These are phyloP conservation scores for Hypomecis atomaria DNA, from an alignment of 2,888 invertebrate species.

Conservation along the genomic window DNA sequence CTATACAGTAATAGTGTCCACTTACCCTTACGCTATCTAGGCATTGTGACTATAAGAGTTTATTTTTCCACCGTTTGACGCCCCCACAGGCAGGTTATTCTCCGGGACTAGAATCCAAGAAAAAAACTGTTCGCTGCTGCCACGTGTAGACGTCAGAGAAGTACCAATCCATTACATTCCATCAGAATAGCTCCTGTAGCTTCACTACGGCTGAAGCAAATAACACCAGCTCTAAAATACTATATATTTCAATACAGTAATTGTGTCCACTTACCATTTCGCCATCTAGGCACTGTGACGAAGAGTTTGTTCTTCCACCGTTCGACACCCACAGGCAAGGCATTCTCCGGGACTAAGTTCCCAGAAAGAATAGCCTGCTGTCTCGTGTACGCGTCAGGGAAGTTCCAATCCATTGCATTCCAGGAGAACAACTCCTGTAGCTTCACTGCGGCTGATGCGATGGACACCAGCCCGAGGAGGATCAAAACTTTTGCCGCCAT, in stretches of 20 bases:
- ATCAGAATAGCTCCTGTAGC: conserved; percentile 89
- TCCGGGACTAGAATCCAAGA: conserved; percentile 89
- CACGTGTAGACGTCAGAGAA: conserved; percentile 87
- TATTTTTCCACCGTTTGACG: conserved; percentile 91
- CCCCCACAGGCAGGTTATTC: conserved; percentile 93
- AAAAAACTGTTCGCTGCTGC: conserved; percentile 85
- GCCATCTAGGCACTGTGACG: conserved; percentile 92
- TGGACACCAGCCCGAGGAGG: conserved; percentile 58
- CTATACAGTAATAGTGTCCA: background rate
- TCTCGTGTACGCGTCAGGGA: conserved; percentile 86
- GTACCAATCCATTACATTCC: conserved; percentile 91
- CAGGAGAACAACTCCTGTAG: conserved; percentile 90
- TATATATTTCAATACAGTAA: too few species aligned
- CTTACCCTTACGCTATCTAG: conserved; percentile 91
- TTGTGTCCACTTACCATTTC: conserved; percentile 83
- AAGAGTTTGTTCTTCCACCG: conserved; percentile 92
- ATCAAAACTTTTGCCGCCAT: conserved; percentile 55
- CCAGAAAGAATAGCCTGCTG: conserved; percentile 87
- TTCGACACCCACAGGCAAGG: conserved; percentile 92
- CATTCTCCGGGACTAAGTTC: conserved; percentile 90
- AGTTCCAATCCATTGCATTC: conserved; percentile 91
- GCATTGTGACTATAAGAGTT: conserved; percentile 93
- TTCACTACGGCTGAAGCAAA: conserved; percentile 74
- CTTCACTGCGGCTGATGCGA: conserved; percentile 74
- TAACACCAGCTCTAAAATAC: conserved; percentile 55